phyloP scores from a whole-genome alignment of 1,140 invertebrate species.

The Hyphantria cunea region DNA sequence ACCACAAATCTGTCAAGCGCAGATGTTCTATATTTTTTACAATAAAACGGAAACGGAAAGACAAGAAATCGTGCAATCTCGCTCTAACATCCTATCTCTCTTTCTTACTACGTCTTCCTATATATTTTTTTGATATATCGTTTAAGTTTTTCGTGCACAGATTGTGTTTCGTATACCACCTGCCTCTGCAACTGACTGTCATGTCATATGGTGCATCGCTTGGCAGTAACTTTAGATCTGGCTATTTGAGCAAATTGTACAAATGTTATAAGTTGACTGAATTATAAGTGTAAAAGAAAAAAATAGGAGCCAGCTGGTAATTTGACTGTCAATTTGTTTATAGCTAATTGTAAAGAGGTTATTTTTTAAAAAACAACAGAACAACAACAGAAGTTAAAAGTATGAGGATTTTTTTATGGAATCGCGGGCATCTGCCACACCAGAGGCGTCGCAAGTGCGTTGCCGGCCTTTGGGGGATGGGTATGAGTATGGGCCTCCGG shows the following conservation, averaged over 20 bases:
- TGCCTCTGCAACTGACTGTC: conserved; percentile 67
- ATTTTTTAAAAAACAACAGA: too few species aligned
- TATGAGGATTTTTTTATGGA: too few species aligned
- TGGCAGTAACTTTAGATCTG: conserved; percentile 34
- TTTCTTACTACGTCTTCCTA: conserved; percentile 49
- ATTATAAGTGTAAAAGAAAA: background rate
- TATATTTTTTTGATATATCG: conserved; percentile 34
- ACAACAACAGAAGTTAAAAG: too few species aligned
- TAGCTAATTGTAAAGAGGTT: too few species aligned
- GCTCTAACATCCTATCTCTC: conserved; percentile 38
- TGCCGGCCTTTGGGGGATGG: too few species aligned
- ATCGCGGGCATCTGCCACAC: too few species aligned
- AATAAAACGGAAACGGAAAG: conserved; percentile 75
- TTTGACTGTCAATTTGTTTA: too few species aligned
- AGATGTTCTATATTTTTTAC: conserved; percentile 70
- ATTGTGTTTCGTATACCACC: conserved; percentile 69
- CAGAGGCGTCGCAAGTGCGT: too few species aligned
- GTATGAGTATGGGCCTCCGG: too few species aligned
- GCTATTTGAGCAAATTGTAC: conserved; percentile 5
- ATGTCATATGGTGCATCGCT: conserved; percentile 25
- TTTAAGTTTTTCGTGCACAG: conserved; percentile 65
- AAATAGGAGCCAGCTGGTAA: too few species aligned
- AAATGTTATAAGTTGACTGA: background rate
- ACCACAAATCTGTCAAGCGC: conserved; percentile 52
- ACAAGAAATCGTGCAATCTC: conserved; percentile 52